phyloP scores from a whole-genome alignment of 2,888 invertebrate species.

The Hemaris fuciformis region DNA sequence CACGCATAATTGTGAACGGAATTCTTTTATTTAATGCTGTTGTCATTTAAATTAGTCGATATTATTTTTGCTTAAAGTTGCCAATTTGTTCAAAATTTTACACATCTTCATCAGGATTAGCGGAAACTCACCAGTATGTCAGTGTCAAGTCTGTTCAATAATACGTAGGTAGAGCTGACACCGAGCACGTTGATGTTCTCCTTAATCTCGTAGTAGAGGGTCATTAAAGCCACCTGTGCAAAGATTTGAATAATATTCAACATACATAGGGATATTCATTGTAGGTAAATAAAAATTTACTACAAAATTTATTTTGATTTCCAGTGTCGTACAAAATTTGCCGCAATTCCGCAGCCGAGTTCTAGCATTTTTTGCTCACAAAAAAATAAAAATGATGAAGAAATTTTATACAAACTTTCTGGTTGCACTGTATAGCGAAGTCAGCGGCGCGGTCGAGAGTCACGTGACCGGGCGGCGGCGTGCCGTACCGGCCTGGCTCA shows the following conservation, averaged over 20 bases:
- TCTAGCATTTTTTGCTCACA: not conserved
- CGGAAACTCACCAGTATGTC: constrained; percentile 72
- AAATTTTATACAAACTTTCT: constrained; percentile 43
- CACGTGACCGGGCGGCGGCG: constrained; percentile 52
- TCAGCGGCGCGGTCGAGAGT: constrained; percentile 51
- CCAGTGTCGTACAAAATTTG: too few relatives aligned
- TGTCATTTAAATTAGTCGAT: not conserved
- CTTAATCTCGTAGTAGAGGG: constrained; percentile 83
- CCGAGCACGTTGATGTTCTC: constrained; percentile 85
- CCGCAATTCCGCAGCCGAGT: too few relatives aligned
- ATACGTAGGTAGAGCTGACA: constrained; percentile 82
- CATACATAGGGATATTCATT: not conserved
- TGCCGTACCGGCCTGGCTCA: constrained; percentile 63
- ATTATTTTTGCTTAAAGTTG: too few relatives aligned
- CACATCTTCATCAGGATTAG: not conserved
- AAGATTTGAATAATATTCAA: not conserved
- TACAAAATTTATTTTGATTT: too few relatives aligned
- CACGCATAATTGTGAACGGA: not conserved
- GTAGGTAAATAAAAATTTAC: too few relatives aligned
- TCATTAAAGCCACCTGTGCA: constrained; percentile 81
- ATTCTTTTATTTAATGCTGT: not conserved
- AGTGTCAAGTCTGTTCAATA: constrained; percentile 82
- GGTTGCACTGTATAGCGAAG: constrained; percentile 59
- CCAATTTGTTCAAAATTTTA: too few relatives aligned
- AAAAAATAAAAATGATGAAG: not conserved